Evolutionary conservation across 2,113 vertebrate species (phyloP).

Genomic region (Rhinolophus sinicus): DNA sequence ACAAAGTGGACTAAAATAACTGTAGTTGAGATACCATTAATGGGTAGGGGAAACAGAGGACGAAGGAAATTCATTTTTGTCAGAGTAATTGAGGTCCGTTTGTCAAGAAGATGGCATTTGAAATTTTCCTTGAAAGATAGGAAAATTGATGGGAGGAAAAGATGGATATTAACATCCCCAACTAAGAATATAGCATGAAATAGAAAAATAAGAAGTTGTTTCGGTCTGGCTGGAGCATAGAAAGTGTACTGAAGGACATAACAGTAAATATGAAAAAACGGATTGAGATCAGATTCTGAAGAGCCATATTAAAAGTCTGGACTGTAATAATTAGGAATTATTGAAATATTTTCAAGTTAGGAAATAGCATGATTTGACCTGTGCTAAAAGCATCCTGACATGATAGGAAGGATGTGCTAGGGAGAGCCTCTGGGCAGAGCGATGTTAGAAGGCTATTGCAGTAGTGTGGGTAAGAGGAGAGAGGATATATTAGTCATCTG

Average conservation of each 20-base stretch:
- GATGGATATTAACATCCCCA: neutral
- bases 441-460: neutral
- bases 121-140: slow-evolving; percentile 27
- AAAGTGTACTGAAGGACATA: neutral
- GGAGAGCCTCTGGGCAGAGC: neutral
- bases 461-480: neutral
- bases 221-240: neutral
- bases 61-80: neutral
- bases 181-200: neutral
- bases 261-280: neutral
- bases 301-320: neutral
- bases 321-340: neutral
- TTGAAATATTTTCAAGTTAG: neutral
- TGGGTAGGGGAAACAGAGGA: neutral
- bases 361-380: neutral
- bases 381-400: neutral
- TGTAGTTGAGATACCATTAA: neutral
- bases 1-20: neutral
- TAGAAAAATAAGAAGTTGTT: neutral
- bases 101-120: slow-evolving; percentile 17
- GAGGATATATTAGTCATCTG: neutral
- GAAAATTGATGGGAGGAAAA: neutral
- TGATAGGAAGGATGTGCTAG: neutral
- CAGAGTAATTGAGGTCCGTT: neutral
- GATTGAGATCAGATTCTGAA: neutral